Base-by-base conservation (phyloP, 2,888 invertebrate genomes). In the Anticlea derivata region DNA sequence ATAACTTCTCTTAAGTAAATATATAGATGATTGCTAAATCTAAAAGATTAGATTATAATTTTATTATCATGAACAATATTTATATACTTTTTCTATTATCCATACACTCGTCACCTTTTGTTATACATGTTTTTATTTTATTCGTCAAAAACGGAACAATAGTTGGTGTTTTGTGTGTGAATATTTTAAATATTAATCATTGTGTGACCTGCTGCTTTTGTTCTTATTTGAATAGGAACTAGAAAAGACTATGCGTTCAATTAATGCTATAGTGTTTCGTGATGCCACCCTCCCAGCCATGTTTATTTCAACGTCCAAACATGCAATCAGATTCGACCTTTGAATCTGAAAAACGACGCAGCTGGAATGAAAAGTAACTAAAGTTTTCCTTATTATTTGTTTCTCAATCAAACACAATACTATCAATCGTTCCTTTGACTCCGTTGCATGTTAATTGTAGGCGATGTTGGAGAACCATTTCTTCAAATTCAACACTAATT, bases 281-380 rank as follows among this genome's bases (percentile, higher is more conserved):
- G 68, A 80, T 84, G 79, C 71, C 73, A 68, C 73, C 74, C 61
- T 60, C 61, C 44, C 69, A 67, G 58, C 66, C 61, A 66, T 68
- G 65, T 59, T 61, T 61, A 65, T 67, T 70, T 69, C 70, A 73
- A 60, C 71, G 64, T 68, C 75, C 75, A 78, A 80, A 68, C 71
- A 82, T 83, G 85, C 75, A 77, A 69, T 73, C 73, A 58, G 77
- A 78, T 70, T 70, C 67, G 62, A 58, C 77, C 75, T 80, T 75
- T 69, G 69, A 79, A 75, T 70, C 69, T 68, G 80, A 84, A 79
- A 79, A 68, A 66, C 70, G 68, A 75, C 78, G 69, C 66, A 72
- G 61, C 58, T 65, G 64, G 73, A 83, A 81, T 76, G 74, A 83
- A 72, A 82, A 80, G 84, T 85, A 77, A 73, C 60, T 67, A 29